A percentile compares a stretch with the other conserved stretches of the same genome.
Conservation (phyloP, 1,140 invertebrate genomes). For the Drosophila tropicalis region DNA sequence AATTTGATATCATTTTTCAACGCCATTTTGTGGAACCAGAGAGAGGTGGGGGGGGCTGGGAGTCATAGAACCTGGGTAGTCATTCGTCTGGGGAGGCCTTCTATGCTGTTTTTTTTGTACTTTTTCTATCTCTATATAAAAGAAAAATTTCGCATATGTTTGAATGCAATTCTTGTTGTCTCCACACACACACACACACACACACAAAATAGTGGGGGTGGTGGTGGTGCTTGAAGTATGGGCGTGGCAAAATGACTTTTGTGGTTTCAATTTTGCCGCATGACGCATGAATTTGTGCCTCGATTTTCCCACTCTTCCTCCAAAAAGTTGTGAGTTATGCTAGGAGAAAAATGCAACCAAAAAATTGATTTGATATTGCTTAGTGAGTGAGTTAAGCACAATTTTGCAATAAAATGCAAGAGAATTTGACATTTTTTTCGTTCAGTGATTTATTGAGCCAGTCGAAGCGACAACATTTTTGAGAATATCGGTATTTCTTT, state of each 20-base stretch:
- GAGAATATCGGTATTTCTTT: not conserved
- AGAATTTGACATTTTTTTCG: slow-evolving; percentile 31
- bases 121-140: not conserved
- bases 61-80: not conserved
- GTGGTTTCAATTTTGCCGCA: slow-evolving; percentile 58
- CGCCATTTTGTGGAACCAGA: slow-evolving; percentile 35
- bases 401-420: slow-evolving; percentile 1
- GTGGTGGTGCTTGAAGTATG: not conserved
- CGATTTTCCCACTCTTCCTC: slow-evolving; percentile 23
- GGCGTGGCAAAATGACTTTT: slow-evolving; percentile 50
- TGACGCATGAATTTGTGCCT: slow-evolving; percentile 52
- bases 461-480: not conserved
- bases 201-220: not conserved
- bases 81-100: slow-evolving; percentile 18
- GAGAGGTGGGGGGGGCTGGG: not conserved
- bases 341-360: not conserved
- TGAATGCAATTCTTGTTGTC: slow-evolving; percentile 20
- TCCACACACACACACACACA: not conserved
- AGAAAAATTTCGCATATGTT: slow-evolving; percentile 23
- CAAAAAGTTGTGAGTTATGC: not conserved
- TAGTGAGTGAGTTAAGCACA: slow-evolving; percentile 11
- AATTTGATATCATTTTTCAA: slow-evolving; percentile 64
- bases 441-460: not conserved
- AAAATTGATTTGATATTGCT: slow-evolving; percentile 23
- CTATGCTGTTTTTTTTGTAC: not conserved